These are phyloP conservation scores for Coreoperca whiteheadi DNA, from an alignment of 2,113 vertebrate species.

Conservation along the genomic window DNA sequence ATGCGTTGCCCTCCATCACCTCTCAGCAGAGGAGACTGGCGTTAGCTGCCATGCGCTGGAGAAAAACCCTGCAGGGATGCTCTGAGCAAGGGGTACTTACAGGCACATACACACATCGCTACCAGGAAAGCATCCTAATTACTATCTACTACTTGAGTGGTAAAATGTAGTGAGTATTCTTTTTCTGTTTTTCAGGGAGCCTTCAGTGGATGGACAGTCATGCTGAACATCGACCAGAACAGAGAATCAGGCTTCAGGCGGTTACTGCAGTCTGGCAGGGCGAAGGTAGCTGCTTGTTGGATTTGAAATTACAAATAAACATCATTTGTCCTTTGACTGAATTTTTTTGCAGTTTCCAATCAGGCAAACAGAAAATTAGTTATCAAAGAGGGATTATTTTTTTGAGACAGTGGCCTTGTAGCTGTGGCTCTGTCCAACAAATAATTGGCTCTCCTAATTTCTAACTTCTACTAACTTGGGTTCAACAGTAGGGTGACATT, in stretches of 20 bases:
- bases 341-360: not conserved
- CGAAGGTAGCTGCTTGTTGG: conserved; percentile 85
- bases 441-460: no score
- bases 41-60: conserved; percentile 94
- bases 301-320: no score
- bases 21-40: conserved; percentile 92
- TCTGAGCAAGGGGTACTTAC: conserved; percentile 78
- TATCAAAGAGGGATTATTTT: no score
- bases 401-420: not conserved
- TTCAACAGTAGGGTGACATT: no score
- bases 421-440: not conserved
- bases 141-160: not conserved
- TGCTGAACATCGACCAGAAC: conserved; percentile 93
- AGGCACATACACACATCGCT: conserved; percentile 48
- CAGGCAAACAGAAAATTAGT: not conserved
- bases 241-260: conserved; percentile 95
- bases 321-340: not conserved
- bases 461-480: no score
- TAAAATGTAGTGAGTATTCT: not conserved
- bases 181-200: conserved; percentile 86
- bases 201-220: conserved; percentile 97
- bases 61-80: conserved; percentile 87
- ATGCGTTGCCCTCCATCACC: conserved; percentile 88
- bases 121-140: not conserved
- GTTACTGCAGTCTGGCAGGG: conserved; percentile 95